These are phyloP conservation scores for Hermatobates lingyangjiaoensis DNA, from an alignment of 1,140 invertebrate genomes.

Conservation along the genomic window DNA sequence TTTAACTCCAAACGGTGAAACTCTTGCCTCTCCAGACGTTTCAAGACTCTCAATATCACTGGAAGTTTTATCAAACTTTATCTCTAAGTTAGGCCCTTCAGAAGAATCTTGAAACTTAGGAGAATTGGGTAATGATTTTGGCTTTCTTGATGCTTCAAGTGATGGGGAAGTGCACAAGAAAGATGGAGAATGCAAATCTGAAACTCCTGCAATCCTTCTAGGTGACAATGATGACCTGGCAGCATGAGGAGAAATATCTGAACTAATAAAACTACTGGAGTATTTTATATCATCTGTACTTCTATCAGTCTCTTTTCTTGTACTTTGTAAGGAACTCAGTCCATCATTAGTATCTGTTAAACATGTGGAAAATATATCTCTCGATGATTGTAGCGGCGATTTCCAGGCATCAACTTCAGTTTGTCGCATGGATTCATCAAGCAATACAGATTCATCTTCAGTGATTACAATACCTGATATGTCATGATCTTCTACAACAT, in stretches of 20 bases:
- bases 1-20: not conserved
- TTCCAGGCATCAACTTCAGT: slow-evolving; percentile 46
- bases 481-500: slow-evolving; percentile 22
- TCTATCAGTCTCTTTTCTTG: slow-evolving; percentile 4
- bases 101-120: slow-evolving; percentile 8
- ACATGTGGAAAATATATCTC: slow-evolving; percentile 4
- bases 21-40: not conserved
- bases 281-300: slow-evolving; percentile 3
- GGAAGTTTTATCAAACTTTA: too few relatives aligned
- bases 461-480: slow-evolving; percentile 28
- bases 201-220: too few relatives aligned
- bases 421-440: slow-evolving; percentile 50
- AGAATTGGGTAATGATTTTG: slow-evolving; percentile 24
- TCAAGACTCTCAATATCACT: too few relatives aligned
- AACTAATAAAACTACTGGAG: not conserved
- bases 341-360: slow-evolving; percentile 3
- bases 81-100: not conserved
- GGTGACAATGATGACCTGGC: slow-evolving; percentile 3
- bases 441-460: slow-evolving; percentile 41
- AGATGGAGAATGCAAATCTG: too few relatives aligned
- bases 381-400: slow-evolving; percentile 22
- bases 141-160: not conserved
- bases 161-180: too few relatives aligned
- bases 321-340: slow-evolving; percentile 1
- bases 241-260: slow-evolving; percentile 25